Evolutionary conservation across 2,797 vertebrate genomes (phyloP), one percentile per base, ranked within the genome.

Genomic region (Saxicola maurus): DNA sequence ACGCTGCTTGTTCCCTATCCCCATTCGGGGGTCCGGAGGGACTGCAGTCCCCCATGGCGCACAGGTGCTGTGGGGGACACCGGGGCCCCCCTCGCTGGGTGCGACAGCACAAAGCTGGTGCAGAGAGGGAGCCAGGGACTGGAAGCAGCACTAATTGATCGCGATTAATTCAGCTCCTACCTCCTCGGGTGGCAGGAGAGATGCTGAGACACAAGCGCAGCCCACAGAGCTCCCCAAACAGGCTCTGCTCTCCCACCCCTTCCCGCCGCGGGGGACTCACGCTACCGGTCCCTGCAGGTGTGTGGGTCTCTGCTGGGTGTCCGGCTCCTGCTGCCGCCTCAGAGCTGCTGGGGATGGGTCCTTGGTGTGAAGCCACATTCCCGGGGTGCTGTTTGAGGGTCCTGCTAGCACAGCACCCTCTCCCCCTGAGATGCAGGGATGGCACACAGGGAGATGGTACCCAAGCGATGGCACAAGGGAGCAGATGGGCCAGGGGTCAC

Each of bases 111-210:
- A 88, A 81, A 93, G 92, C 91, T 88, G 91, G 91, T 71, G 94
- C 94, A 91, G 92, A 87, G 92, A 94, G 91, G 92, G 45, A 89
- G 76, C 91, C 10, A 12, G 91, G 82, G 89, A 78, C 86, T 86
- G 92, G 83, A 67, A 95, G 91, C 94, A 94, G 91, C 94, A 88
- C 87, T 94, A 94, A 95, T 95, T 95, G 92, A 95, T 95, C 15
- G 74, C 81, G 55, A 95, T 94, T 95, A 95, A 95, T 95, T 94
- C 94, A 95, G 92, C 94, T 94, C 91, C 89, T 86, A 38, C 89
- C 91, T 91, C 94, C 91, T 90, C 38, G 84, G 89, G 92, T 82
- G 92, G 94, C 84, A 86, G 91, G 81, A 91, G 84, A 86, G 91
- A 88, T 84, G 91, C 92, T 90, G 89, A 94, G 92, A 86, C 91